Evolutionary conservation across 2,888 invertebrate species (phyloP).

Genomic region (Pheosia gnoma): DNA sequence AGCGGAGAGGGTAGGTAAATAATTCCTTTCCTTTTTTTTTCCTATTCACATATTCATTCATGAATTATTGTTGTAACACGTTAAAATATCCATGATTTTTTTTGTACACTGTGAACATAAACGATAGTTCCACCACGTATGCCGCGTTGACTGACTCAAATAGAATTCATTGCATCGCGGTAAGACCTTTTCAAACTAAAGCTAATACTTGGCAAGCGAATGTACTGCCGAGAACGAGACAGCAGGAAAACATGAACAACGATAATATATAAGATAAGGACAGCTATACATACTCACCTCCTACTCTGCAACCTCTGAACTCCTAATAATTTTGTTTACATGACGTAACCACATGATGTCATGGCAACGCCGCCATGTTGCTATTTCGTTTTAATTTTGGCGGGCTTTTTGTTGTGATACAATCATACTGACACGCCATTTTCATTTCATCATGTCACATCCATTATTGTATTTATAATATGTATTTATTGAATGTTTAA

Average conservation of each 20-base stretch:
- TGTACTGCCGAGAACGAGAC: constrained; percentile 50
- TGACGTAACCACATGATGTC: constrained; percentile 76
- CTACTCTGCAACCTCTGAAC: constrained; percentile 24
- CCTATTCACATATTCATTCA: constrained; percentile 68
- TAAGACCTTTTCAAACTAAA: constrained; percentile 46
- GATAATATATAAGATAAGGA: constrained; percentile 46
- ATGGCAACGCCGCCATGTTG: constrained; percentile 59
- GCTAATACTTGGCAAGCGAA: constrained; percentile 21
- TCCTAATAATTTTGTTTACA: constrained; percentile 54
- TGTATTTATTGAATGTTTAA: too few species aligned
- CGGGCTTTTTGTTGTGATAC: constrained; percentile 33
- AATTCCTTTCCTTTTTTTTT: too few species aligned
- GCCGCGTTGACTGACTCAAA: constrained; percentile 53
- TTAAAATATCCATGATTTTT: constrained; percentile 22
- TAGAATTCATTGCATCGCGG: constrained; percentile 45
- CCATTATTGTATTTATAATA: too few species aligned
- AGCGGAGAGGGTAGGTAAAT: constrained; percentile 7
- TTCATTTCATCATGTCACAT: too few species aligned
- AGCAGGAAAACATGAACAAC: constrained; percentile 48
- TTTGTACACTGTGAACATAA: constrained; percentile 22
- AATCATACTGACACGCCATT: too few species aligned
- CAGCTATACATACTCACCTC: constrained; percentile 31
- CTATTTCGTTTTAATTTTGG: constrained; percentile 33
- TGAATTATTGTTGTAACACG: constrained; percentile 36
- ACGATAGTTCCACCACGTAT: constrained; percentile 43